Percentiles rank a stretch among this genome's conserved stretches.
These are phyloP conservation scores for Mus minutoides DNA, from an alignment of 2,797 vertebrate genomes.

Conservation along the genomic window DNA sequence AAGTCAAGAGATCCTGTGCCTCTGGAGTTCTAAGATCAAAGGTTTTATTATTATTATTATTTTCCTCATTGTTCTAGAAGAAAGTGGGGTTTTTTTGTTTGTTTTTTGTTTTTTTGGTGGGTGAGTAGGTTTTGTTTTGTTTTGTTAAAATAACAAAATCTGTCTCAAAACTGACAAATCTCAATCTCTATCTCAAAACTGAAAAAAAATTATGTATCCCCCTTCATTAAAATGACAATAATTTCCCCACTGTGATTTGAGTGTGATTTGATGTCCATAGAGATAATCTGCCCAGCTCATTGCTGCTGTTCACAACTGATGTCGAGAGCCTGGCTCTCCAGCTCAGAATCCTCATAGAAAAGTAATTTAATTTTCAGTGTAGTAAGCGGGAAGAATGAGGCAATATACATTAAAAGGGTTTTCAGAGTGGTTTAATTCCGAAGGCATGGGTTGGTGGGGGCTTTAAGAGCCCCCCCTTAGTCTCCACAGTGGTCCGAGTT, in stretches of 20 bases:
- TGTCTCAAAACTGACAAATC: neutral
- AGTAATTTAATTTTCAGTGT: conserved; percentile 73
- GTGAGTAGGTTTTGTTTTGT: neutral
- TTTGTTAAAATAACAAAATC: neutral
- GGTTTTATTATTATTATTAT: neutral
- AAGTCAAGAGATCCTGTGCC: neutral
- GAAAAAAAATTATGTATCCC: neutral
- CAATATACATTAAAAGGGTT: conserved; percentile 56
- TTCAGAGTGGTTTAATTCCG: conserved; percentile 65
- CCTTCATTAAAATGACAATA: conserved; percentile 36
- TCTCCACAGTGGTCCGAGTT: neutral
- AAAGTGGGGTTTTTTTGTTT: neutral
- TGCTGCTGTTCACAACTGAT: neutral
- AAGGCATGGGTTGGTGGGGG: conserved; percentile 35
- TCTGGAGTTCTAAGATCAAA: neutral
- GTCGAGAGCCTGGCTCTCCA: neutral
- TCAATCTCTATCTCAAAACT: neutral
- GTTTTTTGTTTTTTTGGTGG: neutral
- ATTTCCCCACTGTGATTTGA: neutral
- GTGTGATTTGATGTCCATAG: neutral
- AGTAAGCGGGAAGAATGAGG: conserved; percentile 70
- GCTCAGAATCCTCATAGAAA: conserved; percentile 52
- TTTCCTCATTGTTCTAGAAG: conserved; percentile 19
- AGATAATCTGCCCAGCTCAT: conserved; percentile 17
- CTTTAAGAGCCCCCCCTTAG: conserved; percentile 55